These are phyloP conservation scores for Lanistes nyassanus DNA, from an alignment of 1,140 invertebrate genomes.

Conservation along the genomic window DNA sequence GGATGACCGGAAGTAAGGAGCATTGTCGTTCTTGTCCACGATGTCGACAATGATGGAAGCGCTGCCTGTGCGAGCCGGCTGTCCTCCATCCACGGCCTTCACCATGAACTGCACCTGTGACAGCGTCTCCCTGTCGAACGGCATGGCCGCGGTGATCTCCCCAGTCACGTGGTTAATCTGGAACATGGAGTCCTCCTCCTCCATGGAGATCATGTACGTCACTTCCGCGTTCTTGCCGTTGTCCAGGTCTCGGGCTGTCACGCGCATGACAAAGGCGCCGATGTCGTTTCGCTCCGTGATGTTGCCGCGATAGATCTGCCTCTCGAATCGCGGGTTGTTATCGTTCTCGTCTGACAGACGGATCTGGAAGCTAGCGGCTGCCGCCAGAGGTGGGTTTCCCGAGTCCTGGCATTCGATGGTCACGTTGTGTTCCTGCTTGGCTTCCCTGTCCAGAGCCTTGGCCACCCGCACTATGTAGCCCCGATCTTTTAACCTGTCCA, in stretches of 20 bases:
- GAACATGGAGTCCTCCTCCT: constrained; percentile 87
- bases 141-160: constrained; percentile 82
- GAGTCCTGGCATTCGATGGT: constrained; percentile 94
- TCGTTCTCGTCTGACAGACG: constrained; percentile 93
- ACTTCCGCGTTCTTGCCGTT: constrained; percentile 94
- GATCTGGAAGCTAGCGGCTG: constrained; percentile 89
- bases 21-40: constrained; percentile 93
- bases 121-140: constrained; percentile 91
- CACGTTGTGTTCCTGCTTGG: constrained; percentile 81
- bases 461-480: constrained; percentile 77
- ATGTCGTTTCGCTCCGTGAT: constrained; percentile 93
- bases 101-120: constrained; percentile 88
- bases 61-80: constrained; percentile 84
- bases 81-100: constrained; percentile 88
- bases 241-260: constrained; percentile 92
- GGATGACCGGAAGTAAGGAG: constrained; percentile 80
- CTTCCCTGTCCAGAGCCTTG: constrained; percentile 90
- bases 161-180: constrained; percentile 86
- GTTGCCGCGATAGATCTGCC: constrained; percentile 84
- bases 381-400: constrained; percentile 84
- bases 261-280: constrained; percentile 88
- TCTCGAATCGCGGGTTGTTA: constrained; percentile 92
- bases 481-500: constrained; percentile 40
- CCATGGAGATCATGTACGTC: constrained; percentile 79
- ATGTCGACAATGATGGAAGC: constrained; percentile 88